Evolutionary conservation across 2,888 invertebrate species (phyloP).

Genomic region (Clitarchus hookeri): DNA sequence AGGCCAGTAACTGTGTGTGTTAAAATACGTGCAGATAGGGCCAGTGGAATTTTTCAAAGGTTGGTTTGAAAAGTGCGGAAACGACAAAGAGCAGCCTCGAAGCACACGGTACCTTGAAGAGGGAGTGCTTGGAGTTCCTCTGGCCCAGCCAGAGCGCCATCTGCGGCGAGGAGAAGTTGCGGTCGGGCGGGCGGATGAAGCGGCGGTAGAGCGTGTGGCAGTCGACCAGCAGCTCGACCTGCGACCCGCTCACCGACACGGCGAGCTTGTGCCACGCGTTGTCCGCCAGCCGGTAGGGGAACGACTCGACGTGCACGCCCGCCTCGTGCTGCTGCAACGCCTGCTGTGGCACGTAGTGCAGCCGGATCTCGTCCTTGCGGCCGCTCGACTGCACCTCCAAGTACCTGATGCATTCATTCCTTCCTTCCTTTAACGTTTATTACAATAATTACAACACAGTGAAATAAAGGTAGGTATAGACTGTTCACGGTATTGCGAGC

Average conservation of each 20-base stretch:
- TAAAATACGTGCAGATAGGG: no score
- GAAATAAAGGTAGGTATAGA: no score
- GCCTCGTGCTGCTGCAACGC: conserved; percentile 57
- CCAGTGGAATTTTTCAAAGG: no score
- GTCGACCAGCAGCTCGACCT: conserved; percentile 83
- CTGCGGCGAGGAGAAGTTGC: conserved; percentile 74
- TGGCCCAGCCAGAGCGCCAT: conserved; percentile 86
- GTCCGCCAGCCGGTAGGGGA: conserved; percentile 86
- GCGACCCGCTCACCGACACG: conserved; percentile 80
- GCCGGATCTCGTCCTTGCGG: conserved; percentile 81
- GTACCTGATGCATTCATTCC: conserved; percentile 63
- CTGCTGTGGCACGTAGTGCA: conserved; percentile 76
- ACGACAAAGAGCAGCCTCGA: no score
- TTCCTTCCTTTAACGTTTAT: no score
- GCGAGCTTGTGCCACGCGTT: conserved; percentile 87
- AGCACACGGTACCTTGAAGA: conserved; percentile 84
- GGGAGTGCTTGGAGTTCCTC: conserved; percentile 80
- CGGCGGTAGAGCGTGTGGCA: conserved; percentile 85
- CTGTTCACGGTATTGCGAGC: no score
- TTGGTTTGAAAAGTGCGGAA: no score
- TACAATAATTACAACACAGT: no score
- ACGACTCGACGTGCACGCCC: conserved; percentile 77
- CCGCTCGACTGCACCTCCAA: conserved; percentile 92
- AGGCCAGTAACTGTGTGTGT: no score
- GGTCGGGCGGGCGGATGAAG: conserved; percentile 70